Evolutionary conservation across 2,888 invertebrate species (phyloP).

Genomic region (Agriopis leucophaearia): DNA sequence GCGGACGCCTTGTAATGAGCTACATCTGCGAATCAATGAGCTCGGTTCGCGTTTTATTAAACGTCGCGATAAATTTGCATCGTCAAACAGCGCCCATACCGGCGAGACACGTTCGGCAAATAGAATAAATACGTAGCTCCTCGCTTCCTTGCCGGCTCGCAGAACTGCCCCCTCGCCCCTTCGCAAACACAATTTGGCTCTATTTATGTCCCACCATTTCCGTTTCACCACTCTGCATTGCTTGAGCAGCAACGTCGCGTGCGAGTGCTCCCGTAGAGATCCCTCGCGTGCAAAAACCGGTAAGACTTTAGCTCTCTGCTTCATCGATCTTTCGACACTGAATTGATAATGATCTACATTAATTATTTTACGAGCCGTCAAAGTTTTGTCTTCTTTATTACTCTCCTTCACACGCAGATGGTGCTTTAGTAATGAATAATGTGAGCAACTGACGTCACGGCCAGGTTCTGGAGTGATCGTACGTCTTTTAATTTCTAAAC

Average conservation of each 20-base stretch:
- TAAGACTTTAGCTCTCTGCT: conserved; percentile 53
- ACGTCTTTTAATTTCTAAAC: conserved; percentile 9
- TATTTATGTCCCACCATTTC: conserved; percentile 67
- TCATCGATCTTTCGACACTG: conserved; percentile 62
- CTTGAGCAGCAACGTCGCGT: conserved; percentile 55
- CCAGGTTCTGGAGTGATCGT: background rate
- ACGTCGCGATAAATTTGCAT: conserved; percentile 83
- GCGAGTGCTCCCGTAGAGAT: conserved; percentile 48
- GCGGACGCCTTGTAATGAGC: conserved; percentile 65
- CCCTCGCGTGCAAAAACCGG: conserved; percentile 63
- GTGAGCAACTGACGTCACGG: conserved; percentile 37
- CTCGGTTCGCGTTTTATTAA: conserved; percentile 79
- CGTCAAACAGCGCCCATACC: conserved; percentile 79
- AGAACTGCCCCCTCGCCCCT: conserved; percentile 61
- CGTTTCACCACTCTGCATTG: conserved; percentile 51
- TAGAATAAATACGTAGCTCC: conserved; percentile 81
- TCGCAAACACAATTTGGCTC: conserved; percentile 79
- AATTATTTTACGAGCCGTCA: conserved; percentile 58
- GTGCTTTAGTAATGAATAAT: conserved; percentile 41
- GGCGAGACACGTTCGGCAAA: conserved; percentile 82
- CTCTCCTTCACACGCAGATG: conserved; percentile 38
- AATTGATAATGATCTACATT: conserved; percentile 62
- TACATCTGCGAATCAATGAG: conserved; percentile 79
- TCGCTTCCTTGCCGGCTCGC: conserved; percentile 60
- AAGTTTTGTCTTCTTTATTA: conserved; percentile 54